These are phyloP conservation scores for Ichneumoninae sp. DNA, from an alignment of 2,888 invertebrate species.

Conservation along the genomic window DNA sequence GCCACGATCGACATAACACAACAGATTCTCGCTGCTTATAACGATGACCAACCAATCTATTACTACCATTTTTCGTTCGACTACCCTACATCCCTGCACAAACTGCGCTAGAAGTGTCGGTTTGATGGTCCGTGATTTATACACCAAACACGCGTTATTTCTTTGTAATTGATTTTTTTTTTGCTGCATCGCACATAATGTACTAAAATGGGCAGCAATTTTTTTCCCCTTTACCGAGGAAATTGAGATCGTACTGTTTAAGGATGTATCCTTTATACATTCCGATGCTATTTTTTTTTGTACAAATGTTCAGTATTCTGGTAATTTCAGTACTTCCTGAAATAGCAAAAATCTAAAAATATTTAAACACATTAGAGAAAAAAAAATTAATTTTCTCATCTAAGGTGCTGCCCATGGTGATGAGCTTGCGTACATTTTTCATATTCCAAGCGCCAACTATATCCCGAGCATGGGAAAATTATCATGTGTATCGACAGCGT, in stretches of 20 bases:
- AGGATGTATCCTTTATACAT: neutral
- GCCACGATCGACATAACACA: slow-evolving; percentile 39
- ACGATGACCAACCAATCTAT: slow-evolving; percentile 57
- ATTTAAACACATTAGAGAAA: too few relatives aligned
- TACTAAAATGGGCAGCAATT: neutral
- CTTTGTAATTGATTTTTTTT: neutral
- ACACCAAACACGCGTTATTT: slow-evolving; percentile 84
- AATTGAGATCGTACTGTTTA: neutral
- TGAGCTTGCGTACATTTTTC: slow-evolving; percentile 2
- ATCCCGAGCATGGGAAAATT: too few relatives aligned
- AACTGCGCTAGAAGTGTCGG: neutral
- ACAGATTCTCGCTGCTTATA: slow-evolving; percentile 7
- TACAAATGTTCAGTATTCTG: neutral
- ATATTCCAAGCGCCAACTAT: slow-evolving; percentile 68
- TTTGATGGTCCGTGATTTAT: neutral
- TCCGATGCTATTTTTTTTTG: too few relatives aligned
- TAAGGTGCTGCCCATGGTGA: slow-evolving; percentile 26
- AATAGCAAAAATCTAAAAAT: too few relatives aligned
- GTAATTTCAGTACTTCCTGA: too few relatives aligned
- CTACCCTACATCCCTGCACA: slow-evolving; percentile 1
- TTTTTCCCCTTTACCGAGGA: neutral
- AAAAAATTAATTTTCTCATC: neutral
- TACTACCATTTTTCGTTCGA: slow-evolving; percentile 68
- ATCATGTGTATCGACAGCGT: too few relatives aligned
- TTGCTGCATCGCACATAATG: neutral